phyloP scores from a whole-genome alignment of 2,113 vertebrate species.

The Cygnus atratus region DNA sequence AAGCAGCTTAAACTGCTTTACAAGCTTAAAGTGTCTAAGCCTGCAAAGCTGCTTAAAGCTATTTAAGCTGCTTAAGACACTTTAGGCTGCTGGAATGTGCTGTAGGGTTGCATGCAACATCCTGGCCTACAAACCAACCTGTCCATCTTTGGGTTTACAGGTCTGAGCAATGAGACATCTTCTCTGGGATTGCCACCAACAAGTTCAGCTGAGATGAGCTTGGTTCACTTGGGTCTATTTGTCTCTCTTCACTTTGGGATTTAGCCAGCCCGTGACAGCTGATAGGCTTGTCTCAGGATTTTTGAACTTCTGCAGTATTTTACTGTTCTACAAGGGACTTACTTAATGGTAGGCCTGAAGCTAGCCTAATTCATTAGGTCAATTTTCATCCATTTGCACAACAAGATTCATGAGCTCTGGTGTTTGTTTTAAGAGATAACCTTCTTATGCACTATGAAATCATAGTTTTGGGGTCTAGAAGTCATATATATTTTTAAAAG shows the following conservation, averaged over 20 bases:
- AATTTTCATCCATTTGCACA: background rate
- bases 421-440: background rate
- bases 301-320: background rate
- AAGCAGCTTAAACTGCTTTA: slow-evolving; percentile 67
- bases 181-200: background rate
- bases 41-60: slow-evolving; percentile 65
- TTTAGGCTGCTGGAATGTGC: background rate
- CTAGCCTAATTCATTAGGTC: background rate
- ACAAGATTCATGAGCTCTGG: background rate
- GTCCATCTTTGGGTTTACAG: background rate
- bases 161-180: rapidly evolving
- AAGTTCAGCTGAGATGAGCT: background rate
- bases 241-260: background rate
- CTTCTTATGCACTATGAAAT: background rate
- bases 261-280: background rate
- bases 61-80: slow-evolving; percentile 58
- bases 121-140: background rate
- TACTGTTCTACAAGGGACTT: background rate
- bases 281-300: background rate
- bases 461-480: background rate
- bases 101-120: background rate
- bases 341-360: background rate
- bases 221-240: background rate
- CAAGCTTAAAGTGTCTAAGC: slow-evolving; percentile 50
- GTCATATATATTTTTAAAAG: background rate